phyloP scores from a whole-genome alignment of 2,113 vertebrate species.

The Eretmochelys imbricata region DNA sequence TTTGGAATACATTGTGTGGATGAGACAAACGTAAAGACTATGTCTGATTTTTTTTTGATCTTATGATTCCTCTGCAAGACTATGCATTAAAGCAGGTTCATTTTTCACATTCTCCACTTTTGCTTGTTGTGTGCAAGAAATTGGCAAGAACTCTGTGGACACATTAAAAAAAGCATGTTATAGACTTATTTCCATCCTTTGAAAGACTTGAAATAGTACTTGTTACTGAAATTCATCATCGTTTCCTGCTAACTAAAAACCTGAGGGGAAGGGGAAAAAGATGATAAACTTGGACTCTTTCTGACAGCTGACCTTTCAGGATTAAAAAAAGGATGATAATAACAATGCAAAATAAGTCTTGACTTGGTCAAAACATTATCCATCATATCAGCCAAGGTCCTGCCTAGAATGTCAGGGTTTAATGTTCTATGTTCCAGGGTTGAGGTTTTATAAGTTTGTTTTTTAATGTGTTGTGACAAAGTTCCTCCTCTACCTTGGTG shows the following conservation, averaged over 20 bases:
- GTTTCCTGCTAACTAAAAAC: not conserved
- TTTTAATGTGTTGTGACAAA: not conserved
- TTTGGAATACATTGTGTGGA: not conserved
- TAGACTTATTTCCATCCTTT: not conserved
- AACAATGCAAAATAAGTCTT: slow-evolving; percentile 33
- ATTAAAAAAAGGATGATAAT: slow-evolving; percentile 23
- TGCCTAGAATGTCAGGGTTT: not conserved
- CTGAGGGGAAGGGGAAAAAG: not conserved
- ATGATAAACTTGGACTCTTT: not conserved
- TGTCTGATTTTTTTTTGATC: not conserved
- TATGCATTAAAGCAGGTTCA: not conserved
- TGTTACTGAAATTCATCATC: not conserved
- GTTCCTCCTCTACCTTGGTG: too few relatives aligned
- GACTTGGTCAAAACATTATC: slow-evolving; percentile 5
- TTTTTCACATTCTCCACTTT: not conserved
- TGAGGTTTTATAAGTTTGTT: not conserved
- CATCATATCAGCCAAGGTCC: not conserved
- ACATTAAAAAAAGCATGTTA: not conserved
- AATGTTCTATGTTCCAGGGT: not conserved
- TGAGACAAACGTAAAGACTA: not conserved
- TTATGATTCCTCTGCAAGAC: not conserved
- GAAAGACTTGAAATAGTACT: not conserved
- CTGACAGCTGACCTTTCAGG: slow-evolving; percentile 46
- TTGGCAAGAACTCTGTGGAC: not conserved
- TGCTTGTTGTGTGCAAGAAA: not conserved